These are phyloP conservation scores for Garrulus glandarius DNA, from an alignment of 2,797 vertebrate species.

Conservation along the genomic window DNA sequence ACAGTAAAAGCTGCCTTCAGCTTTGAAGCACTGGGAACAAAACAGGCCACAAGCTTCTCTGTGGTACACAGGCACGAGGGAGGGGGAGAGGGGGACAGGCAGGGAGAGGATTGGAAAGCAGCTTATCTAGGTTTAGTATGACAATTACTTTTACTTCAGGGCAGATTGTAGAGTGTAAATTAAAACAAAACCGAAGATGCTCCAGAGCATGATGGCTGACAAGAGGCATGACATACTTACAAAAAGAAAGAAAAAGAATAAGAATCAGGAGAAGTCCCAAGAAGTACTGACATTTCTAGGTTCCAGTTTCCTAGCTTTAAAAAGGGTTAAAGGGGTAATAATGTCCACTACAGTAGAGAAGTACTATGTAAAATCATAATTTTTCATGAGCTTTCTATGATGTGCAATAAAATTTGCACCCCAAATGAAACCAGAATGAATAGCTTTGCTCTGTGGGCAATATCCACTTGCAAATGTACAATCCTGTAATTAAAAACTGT, in stretches of 20 bases:
- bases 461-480: neutral
- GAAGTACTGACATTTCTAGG: neutral
- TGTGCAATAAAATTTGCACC: neutral
- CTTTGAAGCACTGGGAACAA: neutral
- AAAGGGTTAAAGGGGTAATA: neutral
- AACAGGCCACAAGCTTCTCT: neutral
- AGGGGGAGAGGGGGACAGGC: neutral
- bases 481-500: neutral
- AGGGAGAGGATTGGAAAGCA: neutral
- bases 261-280: neutral
- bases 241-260: neutral
- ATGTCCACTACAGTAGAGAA: neutral
- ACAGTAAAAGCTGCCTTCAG: neutral
- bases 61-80: neutral
- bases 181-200: neutral
- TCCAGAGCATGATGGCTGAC: neutral
- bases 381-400: neutral
- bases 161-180: constrained; percentile 3
- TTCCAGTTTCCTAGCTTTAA: neutral
- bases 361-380: neutral
- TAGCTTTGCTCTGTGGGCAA: neutral
- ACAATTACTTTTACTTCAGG: constrained; percentile 16
- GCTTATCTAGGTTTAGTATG: constrained; percentile 30
- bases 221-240: neutral
- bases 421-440: neutral